Evolutionary conservation across 23 tunicate genomes (phyloP), one percentile per base, ranked within the genome.

Genomic region (Trididemnum miniatum): DNA sequence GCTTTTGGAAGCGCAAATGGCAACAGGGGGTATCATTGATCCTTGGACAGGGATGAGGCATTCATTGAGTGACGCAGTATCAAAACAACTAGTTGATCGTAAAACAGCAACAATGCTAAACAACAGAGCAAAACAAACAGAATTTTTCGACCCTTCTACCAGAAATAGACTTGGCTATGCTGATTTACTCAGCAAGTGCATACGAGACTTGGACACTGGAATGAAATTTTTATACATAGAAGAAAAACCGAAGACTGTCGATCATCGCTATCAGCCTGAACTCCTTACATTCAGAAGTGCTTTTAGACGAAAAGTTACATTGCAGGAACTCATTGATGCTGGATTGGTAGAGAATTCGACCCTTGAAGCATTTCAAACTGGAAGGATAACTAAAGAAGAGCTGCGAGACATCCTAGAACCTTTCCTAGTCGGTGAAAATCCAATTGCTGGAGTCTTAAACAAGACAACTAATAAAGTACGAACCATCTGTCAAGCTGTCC

Each of bases 1-100:
- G 23, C 72, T 95, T 78, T 63, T 95, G 33, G 99, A 95, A 72
- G 89, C 94, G 3, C 99, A 95, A 66, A 76, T 90, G 30, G 96
- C 99, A 1, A 95, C 96, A 9, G 98, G 98, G 35, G 98, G 98
- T 33, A 76, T 93, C 1, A 80, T 93, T 54, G 89, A 93, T 62
- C 98, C 98, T 29, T 93, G 98, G 98, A 83, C 93, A 0, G 93
- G 98, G 1, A 35, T 35, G 27, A 51, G 94, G 22, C 87, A 88
- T 57, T 36, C 89, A 9, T 49, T 93, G 0, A 31, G 50, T 22
- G 35, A 44, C 9, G 98, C 98, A 0, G 34, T 83, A 25, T 32
- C 40, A 1, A 88, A 67, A 34, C 87, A 84, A 25, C 63, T 93
- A 52, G 38, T 93, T 51, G 93, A 93, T 65, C 59, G 71, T 1